Conservation (phyloP, 1,140 invertebrate genomes). For the Forficula auricularia region DNA sequence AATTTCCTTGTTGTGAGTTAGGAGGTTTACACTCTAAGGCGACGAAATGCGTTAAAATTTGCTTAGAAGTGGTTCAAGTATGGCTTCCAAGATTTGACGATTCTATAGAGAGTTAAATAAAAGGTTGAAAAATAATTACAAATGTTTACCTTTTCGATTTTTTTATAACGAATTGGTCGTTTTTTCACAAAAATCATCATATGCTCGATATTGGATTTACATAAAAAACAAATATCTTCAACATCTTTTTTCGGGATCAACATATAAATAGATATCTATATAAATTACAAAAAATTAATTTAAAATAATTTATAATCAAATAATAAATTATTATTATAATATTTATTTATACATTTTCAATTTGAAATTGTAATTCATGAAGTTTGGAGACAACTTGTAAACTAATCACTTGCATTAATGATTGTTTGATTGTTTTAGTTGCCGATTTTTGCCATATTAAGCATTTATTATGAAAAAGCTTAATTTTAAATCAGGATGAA, state of each 20-base stretch:
- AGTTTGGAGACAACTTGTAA: constrained; percentile 21
- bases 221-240: constrained; percentile 20
- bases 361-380: background rate
- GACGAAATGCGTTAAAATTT: too few species aligned
- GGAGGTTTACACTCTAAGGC: too few species aligned
- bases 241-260: constrained; percentile 30
- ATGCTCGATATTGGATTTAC: constrained; percentile 20
- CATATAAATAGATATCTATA: constrained; percentile 26
- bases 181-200: constrained; percentile 34
- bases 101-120: too few species aligned
- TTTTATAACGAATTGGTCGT: constrained; percentile 35
- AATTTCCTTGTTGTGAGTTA: too few species aligned
- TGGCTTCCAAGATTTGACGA: too few species aligned
- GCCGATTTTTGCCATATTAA: constrained; percentile 35
- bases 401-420: constrained; percentile 28
- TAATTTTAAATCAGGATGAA: constrained; percentile 32
- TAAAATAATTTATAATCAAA: constrained; percentile 10
- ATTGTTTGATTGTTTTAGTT: constrained; percentile 25
- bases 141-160: constrained; percentile 34
- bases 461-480: constrained; percentile 34
- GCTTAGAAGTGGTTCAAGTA: too few species aligned
- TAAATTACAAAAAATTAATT: constrained; percentile 11
- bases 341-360: background rate
- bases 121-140: background rate
- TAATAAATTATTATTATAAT: background rate